Base-by-base conservation (phyloP, 2,113 vertebrate species). In the Sceloporus tristichus region DNA sequence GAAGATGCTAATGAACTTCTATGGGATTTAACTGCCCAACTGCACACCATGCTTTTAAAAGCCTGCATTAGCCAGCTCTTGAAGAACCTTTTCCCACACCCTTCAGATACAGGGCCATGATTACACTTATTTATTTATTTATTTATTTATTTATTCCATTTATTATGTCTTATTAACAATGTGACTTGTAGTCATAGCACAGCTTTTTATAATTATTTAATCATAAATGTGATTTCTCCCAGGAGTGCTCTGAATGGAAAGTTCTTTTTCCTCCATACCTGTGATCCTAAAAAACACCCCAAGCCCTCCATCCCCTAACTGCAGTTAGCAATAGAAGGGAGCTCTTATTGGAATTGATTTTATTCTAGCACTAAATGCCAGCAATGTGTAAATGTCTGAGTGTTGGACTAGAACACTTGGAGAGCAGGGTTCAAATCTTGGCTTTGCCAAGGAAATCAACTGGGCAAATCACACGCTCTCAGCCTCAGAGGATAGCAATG, bases 1-100 rank as follows among this genome's bases (percentile, higher is more conserved):
- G 75, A 86, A 79, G 75, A 79, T 79, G 62, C 62, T 86, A 86
- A 86, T 82, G 40, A 56, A 81, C 75, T 90, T 73, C 77, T 59
- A 18, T 2, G 19, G 29, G 65, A 78, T 5, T 77, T 82, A 25
- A 7, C 40, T 54, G 18, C 70, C 27, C 25, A 87, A 38, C 11
- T 73, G 23, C 62, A 48, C n/a, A 76, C 38, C 65, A 56, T 42
- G 0, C 4, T 77, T 70, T 38, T 66, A 9, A 25, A 71, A 56
- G n/a, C 78, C 70, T 66, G 34, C 13, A 25, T 19, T 48, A 75
- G 79, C 19, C n/a, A 38, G 11, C 48, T 62, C 1, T 29, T 18
- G 16, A 65, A 38, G 42, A 54, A 53, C 42, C 8, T 53, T 0
- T 68, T n/a, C 27, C 34, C 65, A 54, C 4, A 29, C 34, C 34